Conservation (phyloP, 2,797 vertebrate species). For the Falco concolor region DNA sequence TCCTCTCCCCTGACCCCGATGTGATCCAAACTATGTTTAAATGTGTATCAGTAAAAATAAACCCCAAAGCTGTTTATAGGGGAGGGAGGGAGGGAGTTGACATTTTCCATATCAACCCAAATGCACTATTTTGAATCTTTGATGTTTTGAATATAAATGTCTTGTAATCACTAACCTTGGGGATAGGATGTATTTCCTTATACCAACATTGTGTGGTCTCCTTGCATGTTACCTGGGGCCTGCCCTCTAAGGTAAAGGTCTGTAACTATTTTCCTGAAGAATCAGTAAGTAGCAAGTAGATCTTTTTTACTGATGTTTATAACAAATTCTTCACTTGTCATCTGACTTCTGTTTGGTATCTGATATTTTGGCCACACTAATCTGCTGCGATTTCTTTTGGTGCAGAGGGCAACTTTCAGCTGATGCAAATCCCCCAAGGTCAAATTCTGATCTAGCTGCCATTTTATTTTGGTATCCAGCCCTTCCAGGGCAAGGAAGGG, state of each 20-base stretch:
- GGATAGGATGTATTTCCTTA: background rate
- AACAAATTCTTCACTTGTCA: background rate
- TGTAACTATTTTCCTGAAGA: background rate
- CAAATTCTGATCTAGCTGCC: fast-evolving
- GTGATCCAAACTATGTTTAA: background rate
- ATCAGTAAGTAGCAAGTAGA: background rate
- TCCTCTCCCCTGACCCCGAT: background rate
- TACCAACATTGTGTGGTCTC: background rate
- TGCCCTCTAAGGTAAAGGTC: background rate
- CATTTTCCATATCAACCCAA: background rate
- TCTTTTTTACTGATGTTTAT: background rate
- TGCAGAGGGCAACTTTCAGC: background rate
- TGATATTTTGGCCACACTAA: background rate
- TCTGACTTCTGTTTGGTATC: background rate
- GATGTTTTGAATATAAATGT: background rate
- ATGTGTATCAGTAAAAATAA: background rate
- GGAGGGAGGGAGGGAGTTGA: background rate
- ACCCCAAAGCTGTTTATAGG: background rate
- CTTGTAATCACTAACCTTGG: background rate
- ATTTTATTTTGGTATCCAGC: background rate
- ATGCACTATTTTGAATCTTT: background rate
- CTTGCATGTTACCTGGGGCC: background rate
- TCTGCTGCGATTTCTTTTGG: background rate
- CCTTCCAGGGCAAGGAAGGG: background rate
- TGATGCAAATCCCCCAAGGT: background rate